Percentiles rank a stretch among this genome's conserved stretches.
These are phyloP conservation scores for Drosophila kanapiae DNA, from an alignment of 1,140 invertebrate genomes.

Conservation along the genomic window DNA sequence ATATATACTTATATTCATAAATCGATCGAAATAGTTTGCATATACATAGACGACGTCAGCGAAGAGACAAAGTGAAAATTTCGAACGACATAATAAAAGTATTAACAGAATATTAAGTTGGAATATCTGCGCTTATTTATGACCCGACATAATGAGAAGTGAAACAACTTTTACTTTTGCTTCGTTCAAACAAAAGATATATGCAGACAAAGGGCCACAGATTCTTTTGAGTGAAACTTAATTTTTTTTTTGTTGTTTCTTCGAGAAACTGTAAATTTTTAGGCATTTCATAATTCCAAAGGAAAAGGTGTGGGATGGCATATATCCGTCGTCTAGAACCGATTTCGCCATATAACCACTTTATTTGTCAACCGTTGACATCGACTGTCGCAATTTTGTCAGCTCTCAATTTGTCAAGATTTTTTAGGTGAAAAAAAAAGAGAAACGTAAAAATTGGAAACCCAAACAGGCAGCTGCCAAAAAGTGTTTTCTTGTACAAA, in stretches of 20 bases:
- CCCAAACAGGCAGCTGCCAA: constrained; percentile 38
- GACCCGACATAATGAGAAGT: constrained; percentile 49
- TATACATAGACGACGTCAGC: constrained; percentile 10
- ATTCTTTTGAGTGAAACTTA: constrained; percentile 71
- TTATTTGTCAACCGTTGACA: constrained; percentile 79
- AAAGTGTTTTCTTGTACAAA: constrained; percentile 25
- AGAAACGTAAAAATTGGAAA: too few relatives aligned
- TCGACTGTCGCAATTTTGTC: constrained; percentile 75
- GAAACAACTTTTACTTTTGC: constrained; percentile 80
- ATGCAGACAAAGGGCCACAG: constrained; percentile 36
- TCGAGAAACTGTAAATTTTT: constrained; percentile 35
- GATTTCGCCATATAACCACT: constrained; percentile 74
- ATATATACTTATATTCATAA: constrained; percentile 7
- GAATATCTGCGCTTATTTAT: constrained; percentile 51
- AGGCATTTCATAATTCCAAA: constrained; percentile 74
- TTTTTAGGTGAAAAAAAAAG: constrained; percentile 16
- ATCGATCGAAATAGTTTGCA: constrained; percentile 42
- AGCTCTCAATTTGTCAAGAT: constrained; percentile 74
- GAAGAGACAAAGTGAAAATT: constrained; percentile 53
- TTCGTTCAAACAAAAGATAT: constrained; percentile 57
- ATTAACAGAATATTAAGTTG: constrained; percentile 72
- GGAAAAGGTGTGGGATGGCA: constrained; percentile 33
- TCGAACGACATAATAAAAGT: constrained; percentile 51
- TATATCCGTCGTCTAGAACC: constrained; percentile 32
- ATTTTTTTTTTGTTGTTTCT: constrained; percentile 36